Percentiles rank a stretch among this genome's conserved stretches.
Evolutionary conservation across 2,797 vertebrate genomes (phyloP).

Genomic region (Distichodus sexfasciatus): DNA sequence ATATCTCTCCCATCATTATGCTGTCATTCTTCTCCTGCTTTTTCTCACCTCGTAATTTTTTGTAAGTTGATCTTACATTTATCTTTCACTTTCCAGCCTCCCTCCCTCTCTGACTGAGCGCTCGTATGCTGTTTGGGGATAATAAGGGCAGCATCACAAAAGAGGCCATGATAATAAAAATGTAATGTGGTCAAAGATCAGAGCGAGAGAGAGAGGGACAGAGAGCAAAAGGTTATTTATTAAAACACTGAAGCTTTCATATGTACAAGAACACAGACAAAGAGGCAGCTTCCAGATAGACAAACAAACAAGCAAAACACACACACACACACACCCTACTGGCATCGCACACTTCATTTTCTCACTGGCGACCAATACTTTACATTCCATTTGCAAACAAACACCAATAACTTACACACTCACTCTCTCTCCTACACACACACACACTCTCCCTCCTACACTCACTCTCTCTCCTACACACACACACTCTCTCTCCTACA

Average conservation of each 20-base stretch:
- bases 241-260: conserved; percentile 6
- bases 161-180: conserved; percentile 61
- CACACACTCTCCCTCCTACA: neutral
- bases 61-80: neutral
- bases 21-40: neutral
- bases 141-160: conserved; percentile 70
- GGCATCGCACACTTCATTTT: conserved; percentile 65
- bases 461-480: conserved; percentile 22
- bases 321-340: conserved; percentile 39
- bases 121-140: conserved; percentile 71
- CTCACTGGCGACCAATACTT: conserved; percentile 67
- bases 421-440: neutral
- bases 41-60: neutral
- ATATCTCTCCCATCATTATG: neutral
- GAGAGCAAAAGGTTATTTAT: neutral
- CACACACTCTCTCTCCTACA: conserved; percentile 30
- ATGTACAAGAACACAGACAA: conserved; percentile 10
- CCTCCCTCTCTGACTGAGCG: conserved; percentile 24
- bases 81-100: conserved; percentile 59
- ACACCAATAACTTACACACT: conserved; percentile 52
- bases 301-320: neutral
- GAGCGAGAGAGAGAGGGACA: conserved; percentile 8
- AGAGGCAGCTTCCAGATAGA: neutral
- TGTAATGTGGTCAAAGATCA: conserved; percentile 81
- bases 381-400: conserved; percentile 69